Conservation (phyloP, 2,113 vertebrate species). For the Rhinoderma darwinii region DNA sequence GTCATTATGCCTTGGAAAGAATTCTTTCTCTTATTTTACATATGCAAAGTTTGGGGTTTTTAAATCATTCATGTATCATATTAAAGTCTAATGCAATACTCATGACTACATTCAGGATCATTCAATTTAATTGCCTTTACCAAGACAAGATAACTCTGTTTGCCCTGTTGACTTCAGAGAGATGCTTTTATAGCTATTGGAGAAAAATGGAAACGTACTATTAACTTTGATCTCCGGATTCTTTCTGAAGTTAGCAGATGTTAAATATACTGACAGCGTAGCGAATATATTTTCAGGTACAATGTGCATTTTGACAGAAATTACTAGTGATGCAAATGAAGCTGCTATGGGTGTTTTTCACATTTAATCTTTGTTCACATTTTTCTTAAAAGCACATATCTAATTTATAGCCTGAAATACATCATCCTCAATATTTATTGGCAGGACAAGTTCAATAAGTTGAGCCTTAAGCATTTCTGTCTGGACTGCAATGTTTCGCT, state of each 20-base stretch:
- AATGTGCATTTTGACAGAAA: constrained; percentile 14
- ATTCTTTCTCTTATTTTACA: constrained; percentile 39
- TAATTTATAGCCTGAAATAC: constrained; percentile 1
- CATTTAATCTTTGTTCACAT: background rate
- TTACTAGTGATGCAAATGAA: background rate
- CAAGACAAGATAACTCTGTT: constrained; percentile 34
- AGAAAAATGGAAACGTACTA: constrained; percentile 23
- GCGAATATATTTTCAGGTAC: constrained; percentile 14
- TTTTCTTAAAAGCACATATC: background rate
- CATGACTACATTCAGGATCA: constrained; percentile 42
- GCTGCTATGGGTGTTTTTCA: background rate
- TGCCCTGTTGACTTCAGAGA: constrained; percentile 28
- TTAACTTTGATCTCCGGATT: constrained; percentile 30
- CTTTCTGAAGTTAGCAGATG: constrained; percentile 23
- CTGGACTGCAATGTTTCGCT: background rate
- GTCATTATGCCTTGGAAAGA: constrained; percentile 49
- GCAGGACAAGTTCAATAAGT: background rate
- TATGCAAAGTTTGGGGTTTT: constrained; percentile 38
- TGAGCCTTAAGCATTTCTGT: constrained; percentile 21
- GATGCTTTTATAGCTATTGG: constrained; percentile 11
- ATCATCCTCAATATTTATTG: background rate
- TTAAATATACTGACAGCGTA: constrained; percentile 1
- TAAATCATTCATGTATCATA: constrained; percentile 41
- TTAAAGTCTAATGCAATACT: constrained; percentile 38
- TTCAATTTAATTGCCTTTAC: constrained; percentile 43